Conservation (phyloP, 1,140 invertebrate genomes). For the Euura lappo region DNA sequence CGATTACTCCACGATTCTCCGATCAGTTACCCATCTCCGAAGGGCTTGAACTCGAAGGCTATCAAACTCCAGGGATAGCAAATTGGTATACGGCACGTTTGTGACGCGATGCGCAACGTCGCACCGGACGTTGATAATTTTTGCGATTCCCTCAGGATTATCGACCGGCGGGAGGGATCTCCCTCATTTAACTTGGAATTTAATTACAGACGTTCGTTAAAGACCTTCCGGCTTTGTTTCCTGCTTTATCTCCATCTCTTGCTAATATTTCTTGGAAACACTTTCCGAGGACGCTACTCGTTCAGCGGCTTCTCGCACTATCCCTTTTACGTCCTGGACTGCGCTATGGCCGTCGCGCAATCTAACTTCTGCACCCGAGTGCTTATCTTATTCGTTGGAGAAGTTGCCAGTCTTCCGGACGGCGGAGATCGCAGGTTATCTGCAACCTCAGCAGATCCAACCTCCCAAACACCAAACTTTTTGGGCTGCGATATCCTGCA, state of each 20-base stretch:
- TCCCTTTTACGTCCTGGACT: neutral
- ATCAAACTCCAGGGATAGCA: no score
- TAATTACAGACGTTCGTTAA: neutral
- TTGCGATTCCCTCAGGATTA: neutral
- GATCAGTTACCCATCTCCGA: no score
- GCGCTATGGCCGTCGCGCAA: neutral
- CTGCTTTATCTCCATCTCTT: slow-evolving; percentile 1
- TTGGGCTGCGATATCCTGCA: no score
- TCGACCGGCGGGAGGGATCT: neutral
- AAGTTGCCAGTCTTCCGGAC: neutral
- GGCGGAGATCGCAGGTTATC: neutral
- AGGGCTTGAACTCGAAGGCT: no score
- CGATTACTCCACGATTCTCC: no score
- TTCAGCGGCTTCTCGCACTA: neutral
- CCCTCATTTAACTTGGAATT: neutral
- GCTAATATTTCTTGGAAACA: neutral
- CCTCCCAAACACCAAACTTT: neutral
- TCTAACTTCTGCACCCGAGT: neutral
- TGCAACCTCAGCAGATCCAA: neutral
- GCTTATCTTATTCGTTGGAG: slow-evolving; percentile 2
- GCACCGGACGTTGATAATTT: slow-evolving; percentile 1
- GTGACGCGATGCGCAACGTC: neutral
- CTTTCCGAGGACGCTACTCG: neutral
- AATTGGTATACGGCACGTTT: no score
- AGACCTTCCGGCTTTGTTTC: slow-evolving; percentile 1